Percentiles rank a stretch among this genome's conserved stretches.
Conservation (phyloP, 2,113 vertebrate species). For the Nycticorax nycticorax region DNA sequence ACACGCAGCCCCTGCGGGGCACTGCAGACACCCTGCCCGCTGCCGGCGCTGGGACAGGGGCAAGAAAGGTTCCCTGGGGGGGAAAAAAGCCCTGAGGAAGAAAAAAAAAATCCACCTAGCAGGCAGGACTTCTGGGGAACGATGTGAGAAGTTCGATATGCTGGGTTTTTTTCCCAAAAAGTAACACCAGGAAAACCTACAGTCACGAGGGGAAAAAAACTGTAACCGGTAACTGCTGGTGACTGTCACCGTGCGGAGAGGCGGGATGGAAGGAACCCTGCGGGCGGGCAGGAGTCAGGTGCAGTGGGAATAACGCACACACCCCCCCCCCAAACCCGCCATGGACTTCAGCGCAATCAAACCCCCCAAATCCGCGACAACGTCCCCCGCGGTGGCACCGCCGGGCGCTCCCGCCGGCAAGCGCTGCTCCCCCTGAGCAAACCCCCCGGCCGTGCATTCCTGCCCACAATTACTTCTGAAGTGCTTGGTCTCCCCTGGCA, state of each 20-base stretch:
- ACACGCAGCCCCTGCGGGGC: rapidly evolving
- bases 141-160: rapidly evolving
- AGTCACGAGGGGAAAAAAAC: not conserved
- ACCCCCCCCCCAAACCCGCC: rapidly evolving
- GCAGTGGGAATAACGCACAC: not conserved
- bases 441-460: not conserved
- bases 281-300: rapidly evolving
- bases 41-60: rapidly evolving
- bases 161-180: not conserved
- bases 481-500: not conserved
- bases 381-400: not conserved
- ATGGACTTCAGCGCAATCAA: not conserved
- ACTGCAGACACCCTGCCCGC: not conserved
- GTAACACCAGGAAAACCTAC: rapidly evolving
- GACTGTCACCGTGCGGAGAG: rapidly evolving
- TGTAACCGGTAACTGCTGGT: rapidly evolving
- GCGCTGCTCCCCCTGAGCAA: not conserved
- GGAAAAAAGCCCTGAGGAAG: no score
- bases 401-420: not conserved
- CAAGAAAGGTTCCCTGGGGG: rapidly evolving
- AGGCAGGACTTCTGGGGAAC: not conserved
- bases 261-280: not conserved
- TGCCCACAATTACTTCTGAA: not conserved
- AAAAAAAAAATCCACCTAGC: not conserved
- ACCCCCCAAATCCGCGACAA: rapidly evolving